Evolutionary conservation across 2,113 vertebrate genomes (phyloP).

Genomic region (Sylvicapra grimmia): DNA sequence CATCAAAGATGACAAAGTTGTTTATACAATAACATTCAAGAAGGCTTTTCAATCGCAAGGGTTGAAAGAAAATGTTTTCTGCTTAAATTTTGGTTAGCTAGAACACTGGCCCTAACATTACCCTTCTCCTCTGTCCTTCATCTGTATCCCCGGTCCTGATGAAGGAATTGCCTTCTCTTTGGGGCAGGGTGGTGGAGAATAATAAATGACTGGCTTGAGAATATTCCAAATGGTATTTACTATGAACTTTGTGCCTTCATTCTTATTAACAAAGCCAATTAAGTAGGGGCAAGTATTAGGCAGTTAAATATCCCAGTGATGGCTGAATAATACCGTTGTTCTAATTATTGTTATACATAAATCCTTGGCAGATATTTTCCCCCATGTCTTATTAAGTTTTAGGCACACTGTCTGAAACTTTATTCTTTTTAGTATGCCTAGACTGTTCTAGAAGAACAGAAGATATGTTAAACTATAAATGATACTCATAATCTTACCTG

Average conservation of each 20-base stretch:
- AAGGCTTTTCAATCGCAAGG: neutral
- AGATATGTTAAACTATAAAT: neutral
- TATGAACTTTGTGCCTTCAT: neutral
- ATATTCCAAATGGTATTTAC: neutral
- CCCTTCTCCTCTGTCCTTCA: neutral
- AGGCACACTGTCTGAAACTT: neutral
- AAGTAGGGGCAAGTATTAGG: neutral
- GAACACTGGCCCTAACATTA: neutral
- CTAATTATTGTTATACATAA: neutral
- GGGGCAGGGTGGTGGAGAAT: neutral
- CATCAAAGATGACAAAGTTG: neutral
- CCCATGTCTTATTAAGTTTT: neutral
- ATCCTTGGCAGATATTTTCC: neutral
- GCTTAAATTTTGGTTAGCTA: constrained; percentile 16
- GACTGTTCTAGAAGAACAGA: neutral
- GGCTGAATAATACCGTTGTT: neutral
- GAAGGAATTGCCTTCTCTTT: neutral
- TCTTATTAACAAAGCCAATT: neutral
- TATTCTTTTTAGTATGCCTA: neutral
- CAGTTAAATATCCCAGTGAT: neutral
- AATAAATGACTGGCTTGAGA: neutral
- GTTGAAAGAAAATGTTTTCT: neutral
- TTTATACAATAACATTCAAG: neutral
- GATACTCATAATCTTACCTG: constrained; percentile 81
- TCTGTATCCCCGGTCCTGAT: neutral